Base-by-base conservation (phyloP, 2,797 vertebrate species). In the Syndactyla subalaris region DNA sequence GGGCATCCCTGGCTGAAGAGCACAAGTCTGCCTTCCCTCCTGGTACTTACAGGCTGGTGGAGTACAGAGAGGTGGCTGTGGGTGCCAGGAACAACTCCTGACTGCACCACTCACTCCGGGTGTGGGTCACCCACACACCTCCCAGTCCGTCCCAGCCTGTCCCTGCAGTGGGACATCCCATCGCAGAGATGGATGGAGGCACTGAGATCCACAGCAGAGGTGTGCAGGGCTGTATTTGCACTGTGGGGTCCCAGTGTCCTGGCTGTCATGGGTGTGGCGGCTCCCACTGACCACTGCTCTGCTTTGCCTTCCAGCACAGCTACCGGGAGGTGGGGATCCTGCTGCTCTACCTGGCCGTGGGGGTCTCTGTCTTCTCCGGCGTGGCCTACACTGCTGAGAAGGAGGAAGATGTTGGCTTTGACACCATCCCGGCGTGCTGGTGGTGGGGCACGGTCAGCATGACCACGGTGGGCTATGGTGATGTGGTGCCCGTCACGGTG, bases 371-470 rank as follows among this genome's bases (percentile, higher is more conserved):
- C 90, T 99, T 99, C 98, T 99, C 99, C 0, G 99, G 99, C 0
- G 98, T 99, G 88, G 99, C 99, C 30, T 99, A 99, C 98, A 99
- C 99, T 0, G 99, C 99, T 0, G 99, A 99, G 95, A 99, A 99
- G 70, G 99, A 99, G 87, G 98, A 99, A 97, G 98, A 99, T 0
- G 98, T 98, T 2, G 99, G 99, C 54, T 98, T 99, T 18, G 98
- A 99, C 98, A 99, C 99, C 92, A 99, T 99, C 97, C 99, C 99
- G 0, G 99, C 99, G 18, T 99, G 99, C 98, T 99, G 99, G 99
- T 99, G 99, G 99, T 99, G 99, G 99, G 99, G 99, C 38, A 99
- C 99, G 0, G 99, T 99, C 75, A 99, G 99, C 98, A 99, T 99
- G 99, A 99, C 99, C 78, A 99, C 99, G 0, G 99, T 99, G 96